These are phyloP conservation scores for Myotis yumanensis DNA, from an alignment of 2,113 vertebrate genomes.

Conservation along the genomic window DNA sequence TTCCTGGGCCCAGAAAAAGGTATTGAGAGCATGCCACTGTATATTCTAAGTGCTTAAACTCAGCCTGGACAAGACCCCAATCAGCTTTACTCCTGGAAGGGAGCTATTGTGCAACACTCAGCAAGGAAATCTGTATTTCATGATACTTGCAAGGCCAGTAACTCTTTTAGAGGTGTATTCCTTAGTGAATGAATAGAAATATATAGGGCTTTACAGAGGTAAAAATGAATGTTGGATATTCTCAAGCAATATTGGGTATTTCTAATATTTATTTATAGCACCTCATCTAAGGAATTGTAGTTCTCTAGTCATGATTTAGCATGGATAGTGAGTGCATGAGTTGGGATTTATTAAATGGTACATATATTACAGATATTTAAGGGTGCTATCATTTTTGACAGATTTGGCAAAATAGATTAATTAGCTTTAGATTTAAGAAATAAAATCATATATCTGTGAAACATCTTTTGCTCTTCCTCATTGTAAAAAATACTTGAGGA, in stretches of 20 bases:
- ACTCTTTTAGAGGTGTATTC: neutral
- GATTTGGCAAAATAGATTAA: neutral
- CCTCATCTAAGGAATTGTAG: neutral
- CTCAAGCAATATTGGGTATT: neutral
- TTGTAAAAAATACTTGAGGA: neutral
- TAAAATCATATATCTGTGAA: neutral
- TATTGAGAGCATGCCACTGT: neutral
- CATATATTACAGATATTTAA: neutral
- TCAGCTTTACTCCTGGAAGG: neutral
- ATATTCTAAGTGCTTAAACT: neutral
- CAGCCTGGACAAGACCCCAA: neutral
- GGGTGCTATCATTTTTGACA: neutral
- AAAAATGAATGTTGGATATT: neutral
- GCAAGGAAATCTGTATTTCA: neutral
- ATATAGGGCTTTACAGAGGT: neutral
- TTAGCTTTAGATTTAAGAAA: constrained; percentile 38
- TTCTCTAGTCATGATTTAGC: constrained; percentile 6
- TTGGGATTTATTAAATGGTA: constrained; percentile 5
- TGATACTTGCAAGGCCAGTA: neutral
- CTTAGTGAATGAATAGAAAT: constrained; percentile 4
- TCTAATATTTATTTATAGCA: neutral
- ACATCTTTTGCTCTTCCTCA: neutral
- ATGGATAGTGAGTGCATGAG: neutral
- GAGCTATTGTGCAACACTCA: neutral
- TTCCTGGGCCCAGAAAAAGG: neutral